Conservation (phyloP, 2,113 vertebrate species). For the Halcyon malimbica region DNA sequence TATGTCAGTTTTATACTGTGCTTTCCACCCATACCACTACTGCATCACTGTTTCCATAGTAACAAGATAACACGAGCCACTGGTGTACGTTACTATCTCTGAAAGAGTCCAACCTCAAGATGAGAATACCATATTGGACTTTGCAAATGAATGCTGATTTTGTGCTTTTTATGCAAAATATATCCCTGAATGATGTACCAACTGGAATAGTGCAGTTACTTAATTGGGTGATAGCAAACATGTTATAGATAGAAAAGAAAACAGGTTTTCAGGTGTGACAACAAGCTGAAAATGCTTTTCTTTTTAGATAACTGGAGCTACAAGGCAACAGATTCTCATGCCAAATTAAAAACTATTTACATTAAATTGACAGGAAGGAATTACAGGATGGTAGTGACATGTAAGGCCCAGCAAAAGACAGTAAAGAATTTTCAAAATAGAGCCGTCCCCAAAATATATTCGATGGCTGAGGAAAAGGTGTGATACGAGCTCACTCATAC, state of each 20-base stretch:
- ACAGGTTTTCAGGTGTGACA: background rate
- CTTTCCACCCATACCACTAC: conserved; percentile 19
- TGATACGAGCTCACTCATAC: background rate
- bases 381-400: fast-evolving
- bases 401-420: background rate
- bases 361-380: background rate
- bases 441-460: background rate
- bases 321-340: background rate
- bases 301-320: background rate
- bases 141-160: background rate
- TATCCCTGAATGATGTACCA: background rate
- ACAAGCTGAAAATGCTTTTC: background rate
- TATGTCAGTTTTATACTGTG: background rate
- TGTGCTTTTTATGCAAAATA: conserved; percentile 7
- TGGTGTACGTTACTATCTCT: background rate
- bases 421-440: background rate
- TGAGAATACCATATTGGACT: background rate
- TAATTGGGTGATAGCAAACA: background rate
- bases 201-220: background rate
- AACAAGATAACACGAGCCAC: conserved; percentile 26
- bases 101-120: background rate
- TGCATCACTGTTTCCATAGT: conserved; percentile 57
- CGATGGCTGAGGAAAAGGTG: background rate
- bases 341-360: background rate
- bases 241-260: background rate